These are phyloP conservation scores for Polyommatus icarus DNA, from an alignment of 2,888 invertebrate genomes.

Conservation along the genomic window DNA sequence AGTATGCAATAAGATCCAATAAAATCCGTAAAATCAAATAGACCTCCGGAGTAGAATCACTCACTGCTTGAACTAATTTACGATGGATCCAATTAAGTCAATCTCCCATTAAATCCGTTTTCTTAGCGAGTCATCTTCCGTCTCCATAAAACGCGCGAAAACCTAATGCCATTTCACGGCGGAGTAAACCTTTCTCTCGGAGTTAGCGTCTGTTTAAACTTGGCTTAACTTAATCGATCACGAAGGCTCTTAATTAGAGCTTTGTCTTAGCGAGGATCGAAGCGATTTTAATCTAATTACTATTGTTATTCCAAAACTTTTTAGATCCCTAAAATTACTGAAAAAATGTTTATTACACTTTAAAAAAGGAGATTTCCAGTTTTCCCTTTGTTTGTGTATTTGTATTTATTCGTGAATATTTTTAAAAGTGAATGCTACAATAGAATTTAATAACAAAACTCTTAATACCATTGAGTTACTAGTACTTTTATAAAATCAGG, in stretches of 20 bases:
- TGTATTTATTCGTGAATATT: neutral
- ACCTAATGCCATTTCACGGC: constrained; percentile 80
- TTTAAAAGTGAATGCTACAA: no score
- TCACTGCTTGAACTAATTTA: constrained; percentile 72
- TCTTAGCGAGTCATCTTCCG: constrained; percentile 73
- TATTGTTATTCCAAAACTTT: constrained; percentile 41
- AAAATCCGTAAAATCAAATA: constrained; percentile 41
- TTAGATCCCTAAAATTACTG: constrained; percentile 7
- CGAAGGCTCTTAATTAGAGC: constrained; percentile 79
- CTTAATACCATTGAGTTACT: no score
- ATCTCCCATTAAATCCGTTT: constrained; percentile 76
- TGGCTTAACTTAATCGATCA: constrained; percentile 79
- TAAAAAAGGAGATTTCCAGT: neutral
- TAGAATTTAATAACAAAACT: no score
- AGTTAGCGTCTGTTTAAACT: constrained; percentile 80
- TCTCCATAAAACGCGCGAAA: constrained; percentile 76
- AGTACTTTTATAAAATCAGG: no score
- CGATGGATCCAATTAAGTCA: constrained; percentile 74
- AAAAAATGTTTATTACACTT: neutral
- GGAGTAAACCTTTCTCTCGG: constrained; percentile 79
- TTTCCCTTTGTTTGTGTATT: neutral
- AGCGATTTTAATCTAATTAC: constrained; percentile 64
- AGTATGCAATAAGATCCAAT: no score
- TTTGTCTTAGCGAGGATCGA: constrained; percentile 74
- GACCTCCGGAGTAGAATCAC: constrained; percentile 66